These are phyloP conservation scores for Hirtodrosophila alboralis DNA, from an alignment of 2,888 invertebrate species.

Conservation along the genomic window DNA sequence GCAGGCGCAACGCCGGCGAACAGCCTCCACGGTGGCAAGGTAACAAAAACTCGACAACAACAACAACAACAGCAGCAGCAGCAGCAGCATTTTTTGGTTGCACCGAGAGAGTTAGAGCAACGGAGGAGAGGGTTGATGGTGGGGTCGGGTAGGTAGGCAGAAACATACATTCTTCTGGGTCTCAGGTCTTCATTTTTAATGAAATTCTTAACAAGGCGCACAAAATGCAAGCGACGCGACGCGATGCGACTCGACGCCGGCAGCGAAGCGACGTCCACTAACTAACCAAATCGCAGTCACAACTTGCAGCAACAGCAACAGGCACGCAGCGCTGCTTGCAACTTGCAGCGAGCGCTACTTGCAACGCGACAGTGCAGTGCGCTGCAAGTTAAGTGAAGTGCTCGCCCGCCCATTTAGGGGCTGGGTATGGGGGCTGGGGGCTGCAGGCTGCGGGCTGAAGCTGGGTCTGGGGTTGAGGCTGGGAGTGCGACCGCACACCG, in stretches of 20 bases:
- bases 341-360: constrained; percentile 27
- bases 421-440: constrained; percentile 17
- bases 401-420: constrained; percentile 77
- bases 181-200: constrained; percentile 82
- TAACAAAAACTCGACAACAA: constrained; percentile 79
- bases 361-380: constrained; percentile 13
- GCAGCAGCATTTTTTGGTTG: constrained; percentile 67
- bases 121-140: constrained; percentile 4
- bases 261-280: constrained; percentile 55
- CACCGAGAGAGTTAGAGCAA: constrained; percentile 23
- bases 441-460: constrained; percentile 1
- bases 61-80: constrained; percentile 61
- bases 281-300: constrained; percentile 79
- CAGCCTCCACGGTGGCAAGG: constrained; percentile 77
- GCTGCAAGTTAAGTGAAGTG: constrained; percentile 62
- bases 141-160: constrained; percentile 31
- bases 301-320: too few species aligned
- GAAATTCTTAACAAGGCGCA: constrained; percentile 82
- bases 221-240: constrained; percentile 70
- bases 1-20: constrained; percentile 77
- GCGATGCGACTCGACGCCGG: too few species aligned
- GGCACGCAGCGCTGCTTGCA: constrained; percentile 30
- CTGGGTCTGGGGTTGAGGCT: constrained; percentile 1
- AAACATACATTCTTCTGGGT: constrained; percentile 78
- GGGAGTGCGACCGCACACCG: constrained; percentile 77